Evolutionary conservation across 2,888 invertebrate species (phyloP).

Genomic region (Hipparchia semele): DNA sequence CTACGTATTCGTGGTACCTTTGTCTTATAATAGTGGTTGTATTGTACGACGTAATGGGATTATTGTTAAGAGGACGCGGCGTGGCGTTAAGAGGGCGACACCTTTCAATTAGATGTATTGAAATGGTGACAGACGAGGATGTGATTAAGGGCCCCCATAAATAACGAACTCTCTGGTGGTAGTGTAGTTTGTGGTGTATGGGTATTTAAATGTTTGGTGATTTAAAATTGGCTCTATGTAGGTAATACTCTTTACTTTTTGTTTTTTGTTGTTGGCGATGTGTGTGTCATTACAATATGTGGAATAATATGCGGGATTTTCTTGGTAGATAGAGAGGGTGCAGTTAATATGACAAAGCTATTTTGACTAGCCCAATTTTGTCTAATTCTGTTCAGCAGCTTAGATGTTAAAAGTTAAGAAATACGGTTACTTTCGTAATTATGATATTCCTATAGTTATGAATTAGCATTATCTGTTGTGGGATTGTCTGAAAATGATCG

Average conservation of each 20-base stretch:
- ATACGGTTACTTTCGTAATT: too few species aligned
- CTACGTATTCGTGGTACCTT: slow-evolving; percentile 56
- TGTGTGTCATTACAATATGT: too few species aligned
- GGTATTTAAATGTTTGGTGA: neutral
- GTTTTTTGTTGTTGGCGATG: too few species aligned
- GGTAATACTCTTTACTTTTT: neutral
- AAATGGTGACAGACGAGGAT: slow-evolving; percentile 42
- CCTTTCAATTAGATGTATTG: slow-evolving; percentile 73
- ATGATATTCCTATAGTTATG: too few species aligned
- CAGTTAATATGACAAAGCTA: too few species aligned
- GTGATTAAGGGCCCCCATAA: slow-evolving; percentile 10
- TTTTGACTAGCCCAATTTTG: too few species aligned
- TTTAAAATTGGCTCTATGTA: neutral
- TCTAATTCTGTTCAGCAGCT: too few species aligned
- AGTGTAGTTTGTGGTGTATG: neutral
- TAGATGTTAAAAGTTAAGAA: too few species aligned
- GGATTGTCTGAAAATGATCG: too few species aligned
- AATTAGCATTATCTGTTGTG: too few species aligned
- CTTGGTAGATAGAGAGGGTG: too few species aligned
- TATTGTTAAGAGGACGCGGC: slow-evolving; percentile 62
- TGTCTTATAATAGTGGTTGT: slow-evolving; percentile 58
- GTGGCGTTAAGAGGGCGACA: slow-evolving; percentile 47
- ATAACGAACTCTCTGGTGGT: slow-evolving; percentile 1
- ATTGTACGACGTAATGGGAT: slow-evolving; percentile 62
- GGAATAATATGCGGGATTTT: too few species aligned